Base-by-base conservation (phyloP, 2,888 invertebrate species). In the Drosophila incognita region DNA sequence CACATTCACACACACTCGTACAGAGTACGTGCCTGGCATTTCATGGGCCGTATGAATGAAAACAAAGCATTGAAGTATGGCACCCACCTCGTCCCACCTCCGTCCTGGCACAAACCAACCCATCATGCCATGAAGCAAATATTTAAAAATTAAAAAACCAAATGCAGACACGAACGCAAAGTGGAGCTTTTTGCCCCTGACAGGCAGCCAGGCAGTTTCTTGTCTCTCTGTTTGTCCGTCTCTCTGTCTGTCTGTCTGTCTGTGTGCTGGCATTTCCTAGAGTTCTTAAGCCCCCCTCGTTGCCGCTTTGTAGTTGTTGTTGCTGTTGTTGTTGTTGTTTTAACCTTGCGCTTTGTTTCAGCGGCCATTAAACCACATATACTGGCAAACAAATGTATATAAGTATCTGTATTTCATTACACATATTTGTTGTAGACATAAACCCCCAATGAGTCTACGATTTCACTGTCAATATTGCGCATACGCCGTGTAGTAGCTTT, bases 391-490 rank as follows among this genome's bases (percentile, higher is more conserved):
- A 54, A 52, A 63, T 27, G 58, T 64, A n/a, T 27, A 18, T 49
- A 29, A 27, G 56, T 59, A 46, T 69, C 21, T 54, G 33, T 51
- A 63, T 56, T 72, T 51, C 48, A 49, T 51, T 73, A 52, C 60
- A 73, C 63, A 78, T 68, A 74, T 79, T 79, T 79, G 69, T 27
- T 63, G 53, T 68, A 66, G 62, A 61, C 49, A 75, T 70, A 77
- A 54, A 69, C 40, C 59, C 65, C 56, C 66, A 74, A 63, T 69
- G 65, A 60, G 71, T 72, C 76, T 82, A 82, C 82, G 81, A 88
- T 90, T 90, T 90, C 90, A 87, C 84, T 90, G 87, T 90, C 87
- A 90, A 87, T 90, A 88, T 87, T 82, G 76, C 84, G 74, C 72
- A 82, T 80, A 76, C 76, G 89, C 71, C 80, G 61, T 76, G 85